Evolutionary conservation across 2,113 vertebrate genomes (phyloP).

Genomic region (Aleadryas rufinucha): DNA sequence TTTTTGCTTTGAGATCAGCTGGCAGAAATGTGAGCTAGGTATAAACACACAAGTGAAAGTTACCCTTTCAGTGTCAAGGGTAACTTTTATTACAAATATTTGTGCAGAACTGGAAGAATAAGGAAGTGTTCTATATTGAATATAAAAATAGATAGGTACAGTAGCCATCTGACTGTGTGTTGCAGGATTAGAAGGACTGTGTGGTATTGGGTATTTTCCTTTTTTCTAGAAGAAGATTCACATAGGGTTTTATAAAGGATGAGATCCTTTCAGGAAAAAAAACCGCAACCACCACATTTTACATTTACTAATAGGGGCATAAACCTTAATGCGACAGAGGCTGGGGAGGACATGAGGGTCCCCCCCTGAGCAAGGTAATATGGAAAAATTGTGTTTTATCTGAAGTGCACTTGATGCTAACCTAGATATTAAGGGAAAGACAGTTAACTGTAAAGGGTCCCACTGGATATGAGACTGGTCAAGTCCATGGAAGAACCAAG

Average conservation of each 20-base stretch:
- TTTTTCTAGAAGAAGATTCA: background rate
- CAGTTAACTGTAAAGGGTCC: background rate
- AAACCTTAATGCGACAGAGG: background rate
- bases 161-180: background rate
- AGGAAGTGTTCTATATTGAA: background rate
- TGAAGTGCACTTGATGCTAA: background rate
- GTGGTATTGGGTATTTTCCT: background rate
- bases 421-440: background rate
- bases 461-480: background rate
- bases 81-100: background rate
- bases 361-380: background rate
- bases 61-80: background rate
- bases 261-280: background rate
- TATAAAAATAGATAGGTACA: background rate
- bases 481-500: background rate
- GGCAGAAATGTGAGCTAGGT: background rate
- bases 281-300: fast-evolving
- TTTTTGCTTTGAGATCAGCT: background rate
- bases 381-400: background rate
- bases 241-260: background rate
- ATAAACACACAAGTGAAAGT: background rate
- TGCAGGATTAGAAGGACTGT: background rate
- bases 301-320: background rate
- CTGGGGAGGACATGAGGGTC: background rate
- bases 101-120: background rate